Evolutionary conservation across 1,140 invertebrate genomes (phyloP), one percentile per base, ranked within the genome.

Genomic region (Drosophila trapezifrons): DNA sequence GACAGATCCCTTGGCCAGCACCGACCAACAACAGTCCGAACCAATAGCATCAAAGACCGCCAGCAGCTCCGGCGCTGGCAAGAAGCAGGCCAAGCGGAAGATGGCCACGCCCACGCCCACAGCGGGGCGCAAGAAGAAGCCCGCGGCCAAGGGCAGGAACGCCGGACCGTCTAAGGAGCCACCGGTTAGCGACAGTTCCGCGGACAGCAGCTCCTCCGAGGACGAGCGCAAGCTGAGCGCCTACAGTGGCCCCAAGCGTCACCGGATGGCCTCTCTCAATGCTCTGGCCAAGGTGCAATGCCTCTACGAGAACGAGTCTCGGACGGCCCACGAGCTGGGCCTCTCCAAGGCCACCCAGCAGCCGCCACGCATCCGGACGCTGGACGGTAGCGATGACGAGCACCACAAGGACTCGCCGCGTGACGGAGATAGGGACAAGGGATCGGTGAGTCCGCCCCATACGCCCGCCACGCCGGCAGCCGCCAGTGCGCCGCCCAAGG

Each of bases 231-330:
- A 87, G 45, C 51, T 90, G 27, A 91, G 86, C 45, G 69, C 73
- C 47, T 89, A 80, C 25, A 84, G 73, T 58, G 96, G 95, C 0
- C 95, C 96, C 10, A 97, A 97, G 92, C 93, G 95, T 58, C 96
- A 96, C 86, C 93, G 97, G 70, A 97, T 97, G 89, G 97, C 97
- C 27, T 97, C 97, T 7, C 91, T 98, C 17, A 98, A 98, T 92
- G 97, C 97, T 1, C 92, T 96, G 78, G 97, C 97, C n/a, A 98
- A 98, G 93, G 97, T 98, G 32, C 97, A 98, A 90, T 97, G 97
- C 90, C 93, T 98, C 13, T 98, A 97, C 79, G 97, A 98, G 91
- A 97, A 98, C 90, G 97, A 98, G 92, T 95, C 95, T 42, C 93
- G 95, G 49, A 95, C 95, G 3, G 95, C 95, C 76, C 94, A 96